These are phyloP conservation scores for Brachionus rotundiformis DNA, from an alignment of 1,140 invertebrate genomes.

Conservation along the genomic window DNA sequence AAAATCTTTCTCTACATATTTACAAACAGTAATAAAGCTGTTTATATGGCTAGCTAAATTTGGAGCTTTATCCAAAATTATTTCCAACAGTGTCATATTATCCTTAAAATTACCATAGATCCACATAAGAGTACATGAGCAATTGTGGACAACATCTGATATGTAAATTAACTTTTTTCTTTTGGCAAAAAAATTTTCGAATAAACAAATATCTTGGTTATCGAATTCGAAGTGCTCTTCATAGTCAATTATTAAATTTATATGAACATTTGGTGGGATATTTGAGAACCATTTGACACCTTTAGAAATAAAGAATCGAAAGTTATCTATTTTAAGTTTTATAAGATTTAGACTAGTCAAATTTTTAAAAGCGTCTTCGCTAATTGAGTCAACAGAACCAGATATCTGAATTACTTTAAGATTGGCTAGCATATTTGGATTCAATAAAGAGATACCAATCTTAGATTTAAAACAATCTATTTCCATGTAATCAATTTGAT, in stretches of 20 bases:
- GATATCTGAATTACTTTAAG: neutral
- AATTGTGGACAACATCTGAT: neutral
- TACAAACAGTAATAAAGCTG: neutral
- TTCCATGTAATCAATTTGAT: neutral
- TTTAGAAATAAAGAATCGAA: neutral
- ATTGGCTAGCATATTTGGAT: neutral
- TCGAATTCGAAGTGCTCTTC: neutral
- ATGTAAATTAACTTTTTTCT: neutral
- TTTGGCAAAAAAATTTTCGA: neutral
- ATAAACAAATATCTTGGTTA: neutral
- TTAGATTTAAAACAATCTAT: neutral
- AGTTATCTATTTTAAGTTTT: neutral
- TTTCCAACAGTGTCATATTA: neutral
- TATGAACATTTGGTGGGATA: neutral
- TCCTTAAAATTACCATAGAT: neutral
- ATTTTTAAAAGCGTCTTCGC: neutral
- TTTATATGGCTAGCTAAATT: neutral
- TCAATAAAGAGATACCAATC: neutral
- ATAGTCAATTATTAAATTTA: neutral
- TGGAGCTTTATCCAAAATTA: neutral
- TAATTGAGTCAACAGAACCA: neutral
- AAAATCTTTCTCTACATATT: neutral
- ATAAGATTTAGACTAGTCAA: neutral
- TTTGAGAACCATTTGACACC: neutral
- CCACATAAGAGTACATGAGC: neutral